phyloP scores from a whole-genome alignment of 2,888 invertebrate genomes.

The Bembecia ichneumoniformis region DNA sequence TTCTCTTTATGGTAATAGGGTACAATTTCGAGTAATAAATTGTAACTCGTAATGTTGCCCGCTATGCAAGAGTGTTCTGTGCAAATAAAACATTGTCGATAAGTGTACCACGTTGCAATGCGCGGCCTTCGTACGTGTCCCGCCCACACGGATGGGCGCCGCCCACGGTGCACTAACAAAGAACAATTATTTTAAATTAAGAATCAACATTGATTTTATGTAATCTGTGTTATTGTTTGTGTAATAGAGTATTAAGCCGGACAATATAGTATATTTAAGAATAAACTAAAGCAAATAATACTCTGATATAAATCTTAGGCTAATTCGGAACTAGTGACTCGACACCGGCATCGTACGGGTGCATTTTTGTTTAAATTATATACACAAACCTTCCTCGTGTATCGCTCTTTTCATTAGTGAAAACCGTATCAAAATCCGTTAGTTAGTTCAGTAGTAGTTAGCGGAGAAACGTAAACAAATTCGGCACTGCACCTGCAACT shows the following conservation, averaged over 20 bases:
- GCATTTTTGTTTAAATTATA: too few species aligned
- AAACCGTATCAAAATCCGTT: too few species aligned
- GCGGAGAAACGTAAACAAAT: too few species aligned
- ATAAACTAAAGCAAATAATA: background rate
- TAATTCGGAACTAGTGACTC: too few species aligned
- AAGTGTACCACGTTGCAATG: slow-evolving; percentile 4
- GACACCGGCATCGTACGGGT: too few species aligned
- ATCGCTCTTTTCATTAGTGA: too few species aligned
- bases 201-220: background rate
- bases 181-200: slow-evolving; percentile 22
- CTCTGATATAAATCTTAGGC: too few species aligned
- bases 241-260: background rate
- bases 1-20: too few species aligned
- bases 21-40: background rate
- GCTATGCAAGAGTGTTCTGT: background rate
- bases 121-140: slow-evolving; percentile 33
- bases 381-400: too few species aligned
- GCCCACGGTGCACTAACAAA: slow-evolving; percentile 29
- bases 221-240: background rate
- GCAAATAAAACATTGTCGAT: slow-evolving; percentile 1
- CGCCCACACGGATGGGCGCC: slow-evolving; percentile 44
- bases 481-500: too few species aligned
- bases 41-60: background rate
- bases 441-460: too few species aligned
- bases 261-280: background rate